Evolutionary conservation across 1,140 invertebrate species (phyloP).

Genomic region (Carcinoscorpius rotundicauda): DNA sequence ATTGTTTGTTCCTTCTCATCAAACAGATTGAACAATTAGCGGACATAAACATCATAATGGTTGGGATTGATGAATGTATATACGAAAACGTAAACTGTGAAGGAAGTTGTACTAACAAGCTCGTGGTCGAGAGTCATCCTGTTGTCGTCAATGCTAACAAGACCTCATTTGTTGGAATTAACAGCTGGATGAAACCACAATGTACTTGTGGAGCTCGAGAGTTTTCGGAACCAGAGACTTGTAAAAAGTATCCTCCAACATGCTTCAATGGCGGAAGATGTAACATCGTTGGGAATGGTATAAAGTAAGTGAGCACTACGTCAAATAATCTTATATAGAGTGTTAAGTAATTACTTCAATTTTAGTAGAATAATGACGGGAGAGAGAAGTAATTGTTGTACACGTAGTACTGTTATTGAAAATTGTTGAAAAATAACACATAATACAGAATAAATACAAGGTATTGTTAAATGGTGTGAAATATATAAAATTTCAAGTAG

Average conservation of each 20-base stretch:
- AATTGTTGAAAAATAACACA: too few species aligned
- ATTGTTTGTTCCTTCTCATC: background rate
- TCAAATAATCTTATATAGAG: background rate
- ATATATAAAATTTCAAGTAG: too few species aligned
- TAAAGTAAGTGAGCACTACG: conserved; percentile 42
- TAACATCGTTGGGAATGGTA: conserved; percentile 54
- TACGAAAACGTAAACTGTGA: conserved; percentile 81
- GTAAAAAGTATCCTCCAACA: conserved; percentile 55
- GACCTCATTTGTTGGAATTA: conserved; percentile 86
- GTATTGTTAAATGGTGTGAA: too few species aligned
- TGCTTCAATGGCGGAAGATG: conserved; percentile 90
- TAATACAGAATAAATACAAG: too few species aligned
- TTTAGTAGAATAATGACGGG: too few species aligned
- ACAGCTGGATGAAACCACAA: conserved; percentile 60
- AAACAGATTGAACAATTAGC: conserved; percentile 68
- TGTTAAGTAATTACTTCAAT: too few species aligned
- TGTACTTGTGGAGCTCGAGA: conserved; percentile 77
- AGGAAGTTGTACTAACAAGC: conserved; percentile 82
- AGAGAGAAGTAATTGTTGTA: too few species aligned
- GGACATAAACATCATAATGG: conserved; percentile 93
- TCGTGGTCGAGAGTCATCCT: conserved; percentile 77
- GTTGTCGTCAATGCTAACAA: conserved; percentile 96
- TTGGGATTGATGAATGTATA: conserved; percentile 92
- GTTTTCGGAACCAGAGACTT: conserved; percentile 77
- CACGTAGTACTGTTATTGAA: too few species aligned